Conservation (phyloP, 2,113 vertebrate species). For the cattle (Bos taurus) region DNA sequence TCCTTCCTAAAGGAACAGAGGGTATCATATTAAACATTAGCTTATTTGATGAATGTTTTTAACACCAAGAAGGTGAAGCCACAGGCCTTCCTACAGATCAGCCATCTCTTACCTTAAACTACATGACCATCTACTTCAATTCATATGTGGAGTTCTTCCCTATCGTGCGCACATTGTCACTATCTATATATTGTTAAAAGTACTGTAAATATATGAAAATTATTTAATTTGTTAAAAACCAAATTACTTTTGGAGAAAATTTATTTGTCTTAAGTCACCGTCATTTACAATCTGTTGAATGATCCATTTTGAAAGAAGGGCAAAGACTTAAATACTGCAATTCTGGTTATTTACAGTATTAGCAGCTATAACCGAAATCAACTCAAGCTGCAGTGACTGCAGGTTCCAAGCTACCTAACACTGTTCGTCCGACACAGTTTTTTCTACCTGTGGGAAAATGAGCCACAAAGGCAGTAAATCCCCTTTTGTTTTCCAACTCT, state of each 20-base stretch:
- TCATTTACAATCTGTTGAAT: neutral
- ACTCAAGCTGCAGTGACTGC: neutral
- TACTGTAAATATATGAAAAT: neutral
- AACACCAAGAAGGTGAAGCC: neutral
- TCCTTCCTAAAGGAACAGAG: neutral
- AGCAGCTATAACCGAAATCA: neutral
- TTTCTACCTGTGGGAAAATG: neutral
- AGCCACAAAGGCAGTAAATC: neutral
- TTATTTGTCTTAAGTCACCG: neutral
- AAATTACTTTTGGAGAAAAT: conserved; percentile 9
- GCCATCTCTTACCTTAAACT: neutral
- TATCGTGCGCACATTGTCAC: neutral
- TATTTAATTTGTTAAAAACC: neutral
- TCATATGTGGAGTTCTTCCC: neutral
- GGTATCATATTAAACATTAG: neutral
- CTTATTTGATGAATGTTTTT: neutral
- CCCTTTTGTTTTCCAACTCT: neutral
- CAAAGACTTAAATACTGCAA: neutral
- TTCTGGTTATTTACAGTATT: neutral
- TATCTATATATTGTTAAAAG: neutral
- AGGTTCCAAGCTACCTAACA: neutral
- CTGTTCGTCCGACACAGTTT: neutral
- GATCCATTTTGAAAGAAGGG: neutral
- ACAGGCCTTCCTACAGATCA: neutral
- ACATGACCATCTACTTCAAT: neutral